Conservation (phyloP, 1,140 invertebrate genomes). For the Panagrolaimus sp. region DNA sequence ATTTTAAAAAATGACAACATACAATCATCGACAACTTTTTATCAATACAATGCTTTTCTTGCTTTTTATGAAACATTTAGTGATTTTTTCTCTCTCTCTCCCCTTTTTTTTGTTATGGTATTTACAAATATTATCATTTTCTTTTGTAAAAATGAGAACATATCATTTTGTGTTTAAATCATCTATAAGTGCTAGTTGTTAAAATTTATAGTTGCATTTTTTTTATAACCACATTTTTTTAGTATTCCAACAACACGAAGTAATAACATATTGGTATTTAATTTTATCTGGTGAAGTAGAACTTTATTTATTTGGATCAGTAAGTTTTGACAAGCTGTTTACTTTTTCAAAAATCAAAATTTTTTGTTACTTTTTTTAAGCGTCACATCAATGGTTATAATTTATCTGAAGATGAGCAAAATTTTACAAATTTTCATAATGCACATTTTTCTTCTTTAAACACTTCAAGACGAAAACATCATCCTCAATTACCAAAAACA, state of each 20-base stretch:
- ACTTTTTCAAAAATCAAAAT: background rate
- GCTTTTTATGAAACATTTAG: background rate
- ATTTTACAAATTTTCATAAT: background rate
- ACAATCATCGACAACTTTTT: background rate
- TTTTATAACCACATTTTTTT: conserved; percentile 22
- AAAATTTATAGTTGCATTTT: conserved; percentile 4
- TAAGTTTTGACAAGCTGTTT: too few species aligned
- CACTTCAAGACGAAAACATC: background rate
- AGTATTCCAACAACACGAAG: conserved; percentile 51
- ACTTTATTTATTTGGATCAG: conserved; percentile 26
- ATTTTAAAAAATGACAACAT: too few species aligned
- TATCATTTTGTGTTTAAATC: background rate
- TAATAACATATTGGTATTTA: conserved; percentile 47
- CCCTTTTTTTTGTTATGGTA: background rate
- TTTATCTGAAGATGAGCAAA: background rate
- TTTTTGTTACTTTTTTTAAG: background rate
- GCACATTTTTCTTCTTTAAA: background rate
- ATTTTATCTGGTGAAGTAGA: conserved; percentile 53
- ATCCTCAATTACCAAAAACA: background rate
- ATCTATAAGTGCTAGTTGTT: background rate
- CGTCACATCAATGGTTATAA: conserved; percentile 18
- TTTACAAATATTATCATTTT: background rate
- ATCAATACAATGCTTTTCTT: background rate
- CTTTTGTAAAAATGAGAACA: background rate
- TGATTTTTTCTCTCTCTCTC: background rate